Evolutionary conservation across 23 tunicate genomes (phyloP).

Genomic region (Trididemnum nubilum): DNA sequence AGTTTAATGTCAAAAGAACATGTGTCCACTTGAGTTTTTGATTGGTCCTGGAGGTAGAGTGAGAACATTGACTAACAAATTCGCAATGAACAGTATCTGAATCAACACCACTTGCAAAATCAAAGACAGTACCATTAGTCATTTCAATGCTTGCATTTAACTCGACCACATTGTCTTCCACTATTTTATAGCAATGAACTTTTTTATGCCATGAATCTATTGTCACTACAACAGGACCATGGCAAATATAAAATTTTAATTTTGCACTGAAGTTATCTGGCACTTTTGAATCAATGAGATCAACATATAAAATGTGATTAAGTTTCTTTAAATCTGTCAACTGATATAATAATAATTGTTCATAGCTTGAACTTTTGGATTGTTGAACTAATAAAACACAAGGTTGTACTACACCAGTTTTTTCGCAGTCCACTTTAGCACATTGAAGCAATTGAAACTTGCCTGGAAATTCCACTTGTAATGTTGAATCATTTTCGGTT

Average conservation of each 20-base stretch:
- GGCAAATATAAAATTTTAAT: background rate
- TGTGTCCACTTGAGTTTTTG: too few species aligned
- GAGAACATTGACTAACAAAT: too few species aligned
- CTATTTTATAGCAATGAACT: too few species aligned
- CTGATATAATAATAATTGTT: background rate
- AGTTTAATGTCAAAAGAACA: too few species aligned
- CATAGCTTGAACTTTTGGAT: background rate
- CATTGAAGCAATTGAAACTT: background rate
- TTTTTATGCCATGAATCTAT: background rate
- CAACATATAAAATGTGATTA: too few species aligned
- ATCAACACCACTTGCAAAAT: too few species aligned
- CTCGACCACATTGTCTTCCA: too few species aligned
- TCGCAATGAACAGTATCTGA: too few species aligned
- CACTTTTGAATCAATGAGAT: too few species aligned
- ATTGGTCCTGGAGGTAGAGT: too few species aligned
- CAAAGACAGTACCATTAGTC: too few species aligned
- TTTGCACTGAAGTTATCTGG: background rate
- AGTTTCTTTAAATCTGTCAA: background rate
- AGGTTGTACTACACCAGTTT: slow-evolving; percentile 31
- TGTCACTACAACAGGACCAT: background rate
- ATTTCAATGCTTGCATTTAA: too few species aligned
- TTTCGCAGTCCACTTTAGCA: background rate
- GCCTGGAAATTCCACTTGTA: background rate
- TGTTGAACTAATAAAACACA: slow-evolving; percentile 13
- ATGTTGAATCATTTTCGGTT: background rate